A percentile compares a stretch with the other conserved stretches of the same genome.
These are phyloP conservation scores for Abrostola tripartita DNA, from an alignment of 2,888 invertebrate species.

Conservation along the genomic window DNA sequence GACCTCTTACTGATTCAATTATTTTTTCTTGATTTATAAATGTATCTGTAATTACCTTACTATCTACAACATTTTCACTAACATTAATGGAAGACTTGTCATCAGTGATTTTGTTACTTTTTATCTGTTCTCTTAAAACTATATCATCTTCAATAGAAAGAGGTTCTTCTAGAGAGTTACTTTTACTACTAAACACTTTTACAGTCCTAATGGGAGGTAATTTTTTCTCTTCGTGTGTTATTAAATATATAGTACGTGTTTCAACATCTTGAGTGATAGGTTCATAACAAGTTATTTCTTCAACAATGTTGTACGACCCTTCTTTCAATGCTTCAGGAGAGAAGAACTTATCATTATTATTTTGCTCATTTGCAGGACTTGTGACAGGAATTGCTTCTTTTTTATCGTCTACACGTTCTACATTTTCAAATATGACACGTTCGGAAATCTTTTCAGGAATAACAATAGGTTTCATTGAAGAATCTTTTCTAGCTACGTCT, in stretches of 20 bases:
- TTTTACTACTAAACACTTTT: constrained; percentile 89
- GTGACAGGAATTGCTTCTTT: constrained; percentile 44
- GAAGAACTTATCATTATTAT: constrained; percentile 81
- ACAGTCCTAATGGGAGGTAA: constrained; percentile 89
- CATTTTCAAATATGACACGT: constrained; percentile 3
- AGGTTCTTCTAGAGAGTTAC: constrained; percentile 83
- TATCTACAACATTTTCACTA: constrained; percentile 49
- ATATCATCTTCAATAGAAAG: constrained; percentile 52
- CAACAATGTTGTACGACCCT: constrained; percentile 69
- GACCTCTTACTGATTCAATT: constrained; percentile 10
- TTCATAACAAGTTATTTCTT: constrained; percentile 73
- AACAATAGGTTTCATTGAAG: constrained; percentile 23
- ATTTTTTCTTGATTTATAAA: constrained; percentile 21
- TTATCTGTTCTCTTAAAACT: constrained; percentile 52
- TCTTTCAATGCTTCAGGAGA: constrained; percentile 67
- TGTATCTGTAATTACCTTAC: constrained; percentile 30
- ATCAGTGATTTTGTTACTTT: constrained; percentile 66
- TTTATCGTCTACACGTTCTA: constrained; percentile 24
- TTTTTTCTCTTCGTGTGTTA: constrained; percentile 92
- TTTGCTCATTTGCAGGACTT: constrained; percentile 72
- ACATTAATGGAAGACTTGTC: constrained; percentile 66
- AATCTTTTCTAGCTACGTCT: constrained; percentile 30
- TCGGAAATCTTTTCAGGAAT: constrained; percentile 14
- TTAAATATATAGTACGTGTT: constrained; percentile 89
- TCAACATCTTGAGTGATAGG: constrained; percentile 71